Evolutionary conservation across 2,888 invertebrate genomes (phyloP).

Genomic region (Dilophus febrilis): DNA sequence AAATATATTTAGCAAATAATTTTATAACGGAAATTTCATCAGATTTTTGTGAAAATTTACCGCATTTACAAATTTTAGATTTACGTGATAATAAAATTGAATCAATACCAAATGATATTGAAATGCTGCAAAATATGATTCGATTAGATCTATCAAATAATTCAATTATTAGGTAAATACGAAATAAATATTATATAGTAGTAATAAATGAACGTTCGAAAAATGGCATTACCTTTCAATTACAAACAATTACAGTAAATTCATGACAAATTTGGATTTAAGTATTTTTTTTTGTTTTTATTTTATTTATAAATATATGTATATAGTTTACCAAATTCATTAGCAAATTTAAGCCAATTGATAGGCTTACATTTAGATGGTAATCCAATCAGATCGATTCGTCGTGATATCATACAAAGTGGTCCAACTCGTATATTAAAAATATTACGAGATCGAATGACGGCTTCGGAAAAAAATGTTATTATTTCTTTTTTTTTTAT

Average conservation of each 20-base stretch:
- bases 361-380: conserved; percentile 73
- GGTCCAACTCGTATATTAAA: conserved; percentile 71
- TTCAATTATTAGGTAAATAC: no score
- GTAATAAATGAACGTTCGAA: no score
- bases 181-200: no score
- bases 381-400: conserved; percentile 64
- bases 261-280: no score
- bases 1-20: conserved; percentile 72
- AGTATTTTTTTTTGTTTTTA: conserved; percentile 13
- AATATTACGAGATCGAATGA: conserved; percentile 45
- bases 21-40: conserved; percentile 54
- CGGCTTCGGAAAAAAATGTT: not conserved
- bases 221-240: no score
- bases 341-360: conserved; percentile 55
- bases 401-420: conserved; percentile 66
- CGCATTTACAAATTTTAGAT: conserved; percentile 56
- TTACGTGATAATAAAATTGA: conserved; percentile 67
- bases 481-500: no score
- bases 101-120: conserved; percentile 61
- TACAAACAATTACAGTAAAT: no score
- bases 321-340: conserved; percentile 45
- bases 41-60: conserved; percentile 53
- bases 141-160: conserved; percentile 77
- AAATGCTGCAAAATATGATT: conserved; percentile 53
- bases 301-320: no score